phyloP scores from a whole-genome alignment of 2,113 vertebrate genomes.

The Callocephalon fimbriatum region DNA sequence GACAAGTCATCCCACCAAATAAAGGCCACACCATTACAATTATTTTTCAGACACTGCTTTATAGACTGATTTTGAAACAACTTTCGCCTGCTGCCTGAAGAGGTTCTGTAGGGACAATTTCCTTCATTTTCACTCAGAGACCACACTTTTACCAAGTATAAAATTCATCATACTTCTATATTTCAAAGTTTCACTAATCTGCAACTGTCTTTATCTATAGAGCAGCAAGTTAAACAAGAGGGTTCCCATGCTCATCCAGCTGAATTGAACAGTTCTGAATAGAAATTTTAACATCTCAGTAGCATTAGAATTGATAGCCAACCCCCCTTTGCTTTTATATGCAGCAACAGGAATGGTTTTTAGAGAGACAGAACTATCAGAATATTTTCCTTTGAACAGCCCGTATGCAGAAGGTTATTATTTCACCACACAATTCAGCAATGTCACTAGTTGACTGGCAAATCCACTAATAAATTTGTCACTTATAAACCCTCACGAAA shows the following conservation, averaged over 20 bases:
- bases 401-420: neutral
- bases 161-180: neutral
- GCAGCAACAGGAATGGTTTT: neutral
- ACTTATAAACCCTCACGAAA: neutral
- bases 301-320: neutral
- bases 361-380: neutral
- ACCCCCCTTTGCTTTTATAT: neutral
- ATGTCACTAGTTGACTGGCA: neutral
- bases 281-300: neutral
- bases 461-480: neutral
- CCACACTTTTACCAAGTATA: neutral
- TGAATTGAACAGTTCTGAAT: neutral
- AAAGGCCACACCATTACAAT: neutral
- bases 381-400: neutral
- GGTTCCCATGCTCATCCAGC: neutral
- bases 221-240: neutral
- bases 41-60: neutral
- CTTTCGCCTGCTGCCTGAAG: neutral
- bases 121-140: neutral
- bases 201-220: neutral
- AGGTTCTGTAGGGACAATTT: neutral
- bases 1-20: neutral
- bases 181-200: neutral
- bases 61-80: conserved; percentile 24
- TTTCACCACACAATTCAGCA: neutral